Percentiles rank a stretch among this genome's conserved stretches.
These are phyloP conservation scores for Clarias fuscus DNA, from an alignment of 2,797 vertebrate genomes.

Conservation along the genomic window DNA sequence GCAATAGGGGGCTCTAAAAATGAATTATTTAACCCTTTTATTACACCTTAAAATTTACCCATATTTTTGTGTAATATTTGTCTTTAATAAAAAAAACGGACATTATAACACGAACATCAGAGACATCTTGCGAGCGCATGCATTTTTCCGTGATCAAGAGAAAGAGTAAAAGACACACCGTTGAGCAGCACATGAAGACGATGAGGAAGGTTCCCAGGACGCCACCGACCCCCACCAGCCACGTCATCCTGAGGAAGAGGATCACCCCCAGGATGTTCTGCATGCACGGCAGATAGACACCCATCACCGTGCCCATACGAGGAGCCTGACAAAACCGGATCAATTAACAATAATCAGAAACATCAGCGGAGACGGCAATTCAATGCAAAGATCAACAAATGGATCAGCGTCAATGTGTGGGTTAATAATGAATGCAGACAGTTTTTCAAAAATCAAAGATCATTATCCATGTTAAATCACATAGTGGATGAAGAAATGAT, in stretches of 20 bases:
- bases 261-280: constrained; percentile 99
- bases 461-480: not conserved
- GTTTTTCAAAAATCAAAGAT: not conserved
- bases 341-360: constrained; percentile 22
- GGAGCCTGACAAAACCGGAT: constrained; percentile 79
- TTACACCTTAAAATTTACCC: not conserved
- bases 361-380: not conserved
- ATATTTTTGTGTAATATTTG: not conserved
- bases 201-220: constrained; percentile 94
- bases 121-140: not conserved
- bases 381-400: not conserved
- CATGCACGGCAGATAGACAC: constrained; percentile 95
- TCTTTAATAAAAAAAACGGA: no score
- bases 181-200: constrained; percentile 97
- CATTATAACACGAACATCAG: not conserved
- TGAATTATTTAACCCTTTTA: not conserved
- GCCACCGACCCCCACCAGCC: constrained; percentile 94
- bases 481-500: not conserved
- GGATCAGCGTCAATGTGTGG: not conserved
- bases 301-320: constrained; percentile 96
- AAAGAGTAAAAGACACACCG: constrained; percentile 76
- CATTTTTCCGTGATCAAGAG: not conserved
- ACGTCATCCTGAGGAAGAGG: constrained; percentile 96
- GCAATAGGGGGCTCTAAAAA: not conserved
- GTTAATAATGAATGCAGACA: not conserved